phyloP scores from a whole-genome alignment of 2,113 vertebrate genomes.

The Podarcis raffonei region DNA sequence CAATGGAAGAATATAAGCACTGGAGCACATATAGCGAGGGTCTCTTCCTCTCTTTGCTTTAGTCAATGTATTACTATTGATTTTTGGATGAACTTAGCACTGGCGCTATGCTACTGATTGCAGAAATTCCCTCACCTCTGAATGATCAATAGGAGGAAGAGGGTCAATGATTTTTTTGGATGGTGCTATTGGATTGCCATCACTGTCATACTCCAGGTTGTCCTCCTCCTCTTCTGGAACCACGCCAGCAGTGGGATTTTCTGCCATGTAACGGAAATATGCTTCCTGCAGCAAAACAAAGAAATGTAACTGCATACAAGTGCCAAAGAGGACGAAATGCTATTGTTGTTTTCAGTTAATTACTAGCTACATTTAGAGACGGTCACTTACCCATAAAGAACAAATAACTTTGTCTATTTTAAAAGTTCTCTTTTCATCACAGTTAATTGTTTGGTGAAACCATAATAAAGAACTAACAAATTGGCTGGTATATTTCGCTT shows the following conservation, averaged over 20 bases:
- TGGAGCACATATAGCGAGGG: neutral
- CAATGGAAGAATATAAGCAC: neutral
- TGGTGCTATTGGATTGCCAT: conserved; percentile 93
- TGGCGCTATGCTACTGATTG: neutral
- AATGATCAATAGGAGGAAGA: conserved; percentile 95
- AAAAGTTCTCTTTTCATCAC: neutral
- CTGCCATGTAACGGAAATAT: conserved; percentile 99
- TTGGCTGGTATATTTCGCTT: conserved; percentile 46
- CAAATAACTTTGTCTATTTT: neutral
- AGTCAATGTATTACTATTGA: neutral
- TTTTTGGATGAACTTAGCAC: neutral
- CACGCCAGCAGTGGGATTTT: conserved; percentile 97
- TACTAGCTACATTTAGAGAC: conserved; percentile 30
- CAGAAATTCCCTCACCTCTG: conserved; percentile 81
- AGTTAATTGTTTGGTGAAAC: neutral
- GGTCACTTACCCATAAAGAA: conserved; percentile 40
- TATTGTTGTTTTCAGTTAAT: neutral
- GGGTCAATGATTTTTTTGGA: conserved; percentile 94
- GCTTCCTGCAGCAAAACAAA: conserved; percentile 95
- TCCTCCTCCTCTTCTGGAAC: conserved; percentile 95
- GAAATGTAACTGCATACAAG: conserved; percentile 59
- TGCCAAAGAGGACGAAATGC: neutral
- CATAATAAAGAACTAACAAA: neutral
- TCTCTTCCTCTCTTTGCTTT: neutral
- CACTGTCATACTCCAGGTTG: conserved; percentile 96